These are phyloP conservation scores for Ammodytes marinus DNA, from an alignment of 2,113 vertebrate species.

Conservation along the genomic window DNA sequence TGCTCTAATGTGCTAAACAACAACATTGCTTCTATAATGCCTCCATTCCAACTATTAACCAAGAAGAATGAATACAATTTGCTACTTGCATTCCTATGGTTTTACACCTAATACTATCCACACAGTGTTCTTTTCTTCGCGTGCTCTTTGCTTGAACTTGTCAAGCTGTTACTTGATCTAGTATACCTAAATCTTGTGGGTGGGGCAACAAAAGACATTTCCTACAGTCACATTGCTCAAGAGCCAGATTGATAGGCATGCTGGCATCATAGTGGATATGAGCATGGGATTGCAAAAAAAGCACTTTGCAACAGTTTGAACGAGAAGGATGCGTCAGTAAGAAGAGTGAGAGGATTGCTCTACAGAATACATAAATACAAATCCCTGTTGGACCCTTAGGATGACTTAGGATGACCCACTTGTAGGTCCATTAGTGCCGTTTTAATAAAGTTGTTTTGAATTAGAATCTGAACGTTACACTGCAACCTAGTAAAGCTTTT, in stretches of 20 bases:
- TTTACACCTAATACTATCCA: conserved; percentile 70
- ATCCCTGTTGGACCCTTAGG: neutral
- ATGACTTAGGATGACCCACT: too few species aligned
- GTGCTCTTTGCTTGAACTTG: conserved; percentile 74
- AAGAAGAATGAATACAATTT: conserved; percentile 68
- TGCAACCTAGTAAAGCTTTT: neutral
- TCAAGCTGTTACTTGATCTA: conserved; percentile 75
- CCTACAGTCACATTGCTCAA: conserved; percentile 65
- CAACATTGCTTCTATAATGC: conserved; percentile 37
- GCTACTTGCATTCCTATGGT: conserved; percentile 71
- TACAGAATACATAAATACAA: conserved; percentile 49
- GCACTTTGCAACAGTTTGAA: conserved; percentile 39
- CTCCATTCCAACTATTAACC: conserved; percentile 54
- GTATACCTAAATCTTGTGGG: conserved; percentile 48
- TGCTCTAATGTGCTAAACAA: conserved; percentile 26
- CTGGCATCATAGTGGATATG: conserved; percentile 5
- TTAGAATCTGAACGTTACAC: conserved; percentile 4
- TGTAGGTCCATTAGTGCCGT: too few species aligned
- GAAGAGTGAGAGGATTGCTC: conserved; percentile 31
- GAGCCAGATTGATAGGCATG: conserved; percentile 47
- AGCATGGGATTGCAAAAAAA: conserved; percentile 4
- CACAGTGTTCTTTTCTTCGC: conserved; percentile 61
- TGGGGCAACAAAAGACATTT: conserved; percentile 59
- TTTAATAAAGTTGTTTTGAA: neutral
- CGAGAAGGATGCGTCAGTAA: conserved; percentile 24